Conservation (phyloP, 2,113 vertebrate genomes). For the Lipotes vexillifer region DNA sequence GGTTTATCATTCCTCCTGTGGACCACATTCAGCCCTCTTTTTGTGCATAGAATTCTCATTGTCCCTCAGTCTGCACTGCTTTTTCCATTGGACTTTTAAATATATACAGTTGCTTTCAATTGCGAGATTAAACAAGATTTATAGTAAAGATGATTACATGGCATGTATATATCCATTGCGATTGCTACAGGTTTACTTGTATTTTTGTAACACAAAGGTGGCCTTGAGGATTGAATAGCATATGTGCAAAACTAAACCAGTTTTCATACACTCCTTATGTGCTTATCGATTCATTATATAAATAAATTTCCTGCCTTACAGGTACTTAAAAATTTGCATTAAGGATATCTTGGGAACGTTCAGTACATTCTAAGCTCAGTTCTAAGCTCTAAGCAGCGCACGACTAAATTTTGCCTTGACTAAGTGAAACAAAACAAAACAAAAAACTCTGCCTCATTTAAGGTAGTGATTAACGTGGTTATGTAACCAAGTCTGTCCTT, state of each 20-base stretch:
- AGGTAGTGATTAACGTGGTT: background rate
- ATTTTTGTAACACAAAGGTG: background rate
- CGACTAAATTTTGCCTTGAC: background rate
- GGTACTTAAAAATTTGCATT: background rate
- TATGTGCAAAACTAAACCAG: background rate
- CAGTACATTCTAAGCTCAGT: background rate
- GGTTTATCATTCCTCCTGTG: constrained; percentile 11
- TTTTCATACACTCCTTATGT: background rate
- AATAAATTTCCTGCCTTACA: background rate
- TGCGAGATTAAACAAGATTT: background rate
- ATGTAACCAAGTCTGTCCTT: background rate
- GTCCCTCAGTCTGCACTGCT: background rate
- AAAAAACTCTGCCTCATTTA: background rate
- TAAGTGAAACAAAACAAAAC: background rate
- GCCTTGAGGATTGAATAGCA: background rate
- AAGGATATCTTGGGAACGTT: background rate
- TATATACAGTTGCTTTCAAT: background rate
- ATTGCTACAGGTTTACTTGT: background rate
- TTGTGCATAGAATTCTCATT: constrained; percentile 18
- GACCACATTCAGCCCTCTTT: background rate
- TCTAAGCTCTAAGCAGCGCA: background rate
- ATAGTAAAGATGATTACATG: background rate
- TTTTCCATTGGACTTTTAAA: constrained; percentile 5
- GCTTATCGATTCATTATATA: background rate
- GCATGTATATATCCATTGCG: background rate